Conservation (phyloP, 2,113 vertebrate genomes). For the Colius striatus region DNA sequence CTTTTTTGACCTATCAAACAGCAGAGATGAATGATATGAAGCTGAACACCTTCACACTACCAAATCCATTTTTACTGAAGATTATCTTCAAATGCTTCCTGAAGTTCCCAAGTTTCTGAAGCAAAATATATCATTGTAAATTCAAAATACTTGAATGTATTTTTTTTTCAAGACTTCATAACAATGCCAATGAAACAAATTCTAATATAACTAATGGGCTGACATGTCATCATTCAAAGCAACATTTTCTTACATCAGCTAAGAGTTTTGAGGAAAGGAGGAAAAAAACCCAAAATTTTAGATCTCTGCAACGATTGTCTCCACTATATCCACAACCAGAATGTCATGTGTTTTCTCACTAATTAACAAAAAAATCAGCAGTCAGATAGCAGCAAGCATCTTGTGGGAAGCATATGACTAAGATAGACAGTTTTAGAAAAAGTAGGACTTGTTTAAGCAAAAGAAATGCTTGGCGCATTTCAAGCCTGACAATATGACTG, state of each 20-base stretch:
- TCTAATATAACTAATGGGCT: not conserved
- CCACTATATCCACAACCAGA: not conserved
- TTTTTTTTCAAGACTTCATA: not conserved
- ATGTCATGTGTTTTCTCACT: not conserved
- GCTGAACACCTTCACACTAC: not conserved
- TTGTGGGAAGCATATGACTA: not conserved
- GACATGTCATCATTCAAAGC: not conserved
- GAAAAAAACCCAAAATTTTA: not conserved
- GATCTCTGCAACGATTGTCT: not conserved
- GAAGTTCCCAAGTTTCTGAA: not conserved
- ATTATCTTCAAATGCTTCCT: not conserved
- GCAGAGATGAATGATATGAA: not conserved
- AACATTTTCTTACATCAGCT: not conserved
- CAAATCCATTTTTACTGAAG: not conserved
- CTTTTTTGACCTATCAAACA: not conserved
- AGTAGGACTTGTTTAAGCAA: not conserved
- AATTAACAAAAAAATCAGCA: not conserved
- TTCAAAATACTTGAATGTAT: not conserved
- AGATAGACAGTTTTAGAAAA: not conserved
- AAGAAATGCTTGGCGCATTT: not conserved
- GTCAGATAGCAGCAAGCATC: not conserved
- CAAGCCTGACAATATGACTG: not conserved
- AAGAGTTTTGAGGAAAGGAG: not conserved
- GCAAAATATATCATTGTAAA: not conserved
- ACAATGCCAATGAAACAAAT: not conserved